Evolutionary conservation across 2,113 vertebrate species (phyloP).

Genomic region (Orientallactaga bullata): DNA sequence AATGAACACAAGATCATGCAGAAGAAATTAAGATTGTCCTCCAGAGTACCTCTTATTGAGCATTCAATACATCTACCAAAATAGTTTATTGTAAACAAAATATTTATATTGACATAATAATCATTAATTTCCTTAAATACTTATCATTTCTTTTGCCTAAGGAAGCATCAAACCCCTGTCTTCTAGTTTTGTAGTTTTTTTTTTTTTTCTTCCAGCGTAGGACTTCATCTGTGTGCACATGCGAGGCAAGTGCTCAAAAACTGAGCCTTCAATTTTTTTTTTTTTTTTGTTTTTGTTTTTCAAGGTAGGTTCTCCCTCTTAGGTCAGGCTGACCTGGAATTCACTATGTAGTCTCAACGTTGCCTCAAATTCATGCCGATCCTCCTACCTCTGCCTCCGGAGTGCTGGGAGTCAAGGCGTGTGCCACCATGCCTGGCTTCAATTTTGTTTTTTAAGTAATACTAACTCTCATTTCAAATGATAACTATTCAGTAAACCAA

Average conservation of each 20-base stretch:
- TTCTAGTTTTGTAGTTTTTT: neutral
- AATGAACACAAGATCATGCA: neutral
- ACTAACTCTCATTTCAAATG: neutral
- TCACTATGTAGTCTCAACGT: no score
- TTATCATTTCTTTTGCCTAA: neutral
- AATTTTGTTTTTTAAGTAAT: neutral
- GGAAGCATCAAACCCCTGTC: neutral
- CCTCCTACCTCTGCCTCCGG: no score
- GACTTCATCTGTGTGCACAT: no score
- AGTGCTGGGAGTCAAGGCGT: no score
- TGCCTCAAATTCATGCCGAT: no score
- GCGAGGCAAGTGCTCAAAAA: no score
- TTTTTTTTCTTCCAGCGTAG: no score
- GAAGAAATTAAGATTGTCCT: neutral
- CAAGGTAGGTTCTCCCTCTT: no score
- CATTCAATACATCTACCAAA: neutral
- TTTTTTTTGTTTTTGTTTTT: no score
- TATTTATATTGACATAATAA: neutral
- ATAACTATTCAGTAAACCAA: neutral
- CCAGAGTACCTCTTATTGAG: neutral
- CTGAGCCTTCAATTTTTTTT: no score
- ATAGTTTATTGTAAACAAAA: neutral
- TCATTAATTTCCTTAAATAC: neutral
- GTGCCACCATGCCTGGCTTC: no score
- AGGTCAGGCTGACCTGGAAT: no score